Percentiles rank a stretch among this genome's conserved stretches.
phyloP scores from a whole-genome alignment of 2,888 invertebrate genomes.

The Diarsia rubi region DNA sequence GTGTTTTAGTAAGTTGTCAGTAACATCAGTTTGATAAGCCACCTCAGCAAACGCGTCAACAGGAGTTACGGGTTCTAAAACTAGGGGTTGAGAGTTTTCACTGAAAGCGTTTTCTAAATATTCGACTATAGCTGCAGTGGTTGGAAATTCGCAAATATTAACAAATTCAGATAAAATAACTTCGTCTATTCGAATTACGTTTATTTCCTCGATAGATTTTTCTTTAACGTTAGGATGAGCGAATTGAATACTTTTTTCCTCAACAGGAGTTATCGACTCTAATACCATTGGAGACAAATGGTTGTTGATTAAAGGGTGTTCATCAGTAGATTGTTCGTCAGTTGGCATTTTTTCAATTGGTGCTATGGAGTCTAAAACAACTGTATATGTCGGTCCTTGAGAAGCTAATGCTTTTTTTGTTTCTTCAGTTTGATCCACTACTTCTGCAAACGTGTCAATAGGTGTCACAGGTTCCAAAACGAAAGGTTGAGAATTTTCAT shows the following conservation, averaged over 20 bases:
- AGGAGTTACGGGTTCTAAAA: constrained; percentile 10
- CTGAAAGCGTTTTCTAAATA: background rate
- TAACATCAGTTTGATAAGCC: background rate
- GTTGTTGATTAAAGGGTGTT: background rate
- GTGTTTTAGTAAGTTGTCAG: background rate
- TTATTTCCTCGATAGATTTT: background rate
- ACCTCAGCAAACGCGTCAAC: background rate
- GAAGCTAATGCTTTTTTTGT: background rate
- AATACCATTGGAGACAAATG: constrained; percentile 16
- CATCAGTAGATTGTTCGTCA: background rate
- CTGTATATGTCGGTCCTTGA: background rate
- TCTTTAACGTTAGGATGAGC: background rate
- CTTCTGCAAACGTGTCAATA: background rate
- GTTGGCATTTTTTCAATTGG: background rate
- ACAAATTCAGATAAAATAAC: constrained; percentile 22
- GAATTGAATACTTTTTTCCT: background rate
- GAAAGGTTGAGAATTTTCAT: constrained; percentile 2
- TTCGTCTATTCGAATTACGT: constrained; percentile 12
- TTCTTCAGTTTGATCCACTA: background rate
- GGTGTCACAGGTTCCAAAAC: constrained; percentile 4
- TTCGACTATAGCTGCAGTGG: background rate
- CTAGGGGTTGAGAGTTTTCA: constrained; percentile 13
- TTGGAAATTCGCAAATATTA: background rate
- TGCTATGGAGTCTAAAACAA: constrained; percentile 12
- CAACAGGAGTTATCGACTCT: constrained; percentile 15